Conservation (phyloP, 2,888 invertebrate species). For the Sthenelais limicola region DNA sequence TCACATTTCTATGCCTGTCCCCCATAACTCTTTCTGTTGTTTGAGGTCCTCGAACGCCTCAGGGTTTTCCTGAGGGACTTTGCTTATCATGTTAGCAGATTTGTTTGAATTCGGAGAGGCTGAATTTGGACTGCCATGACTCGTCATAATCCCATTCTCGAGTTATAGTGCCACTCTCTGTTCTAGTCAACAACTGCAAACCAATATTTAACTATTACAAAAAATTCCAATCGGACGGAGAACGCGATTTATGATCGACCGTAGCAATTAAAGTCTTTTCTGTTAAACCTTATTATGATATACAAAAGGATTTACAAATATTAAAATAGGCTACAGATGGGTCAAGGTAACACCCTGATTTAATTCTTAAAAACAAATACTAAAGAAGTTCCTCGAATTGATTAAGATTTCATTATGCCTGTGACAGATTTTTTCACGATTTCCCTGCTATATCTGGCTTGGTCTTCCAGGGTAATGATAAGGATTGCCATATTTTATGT, state of each 20-base stretch:
- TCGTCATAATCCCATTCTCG: slow-evolving; percentile 73
- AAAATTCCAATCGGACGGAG: neutral
- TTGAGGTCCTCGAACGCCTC: slow-evolving; percentile 97
- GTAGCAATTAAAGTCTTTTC: too few species aligned
- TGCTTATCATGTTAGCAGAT: slow-evolving; percentile 76
- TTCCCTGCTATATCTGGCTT: too few species aligned
- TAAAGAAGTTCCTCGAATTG: too few species aligned
- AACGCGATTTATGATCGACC: too few species aligned
- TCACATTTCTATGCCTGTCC: slow-evolving; percentile 93
- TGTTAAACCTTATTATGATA: too few species aligned
- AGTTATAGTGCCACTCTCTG: slow-evolving; percentile 72
- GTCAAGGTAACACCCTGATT: neutral
- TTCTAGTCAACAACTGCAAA: slow-evolving; percentile 65
- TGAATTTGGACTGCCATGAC: slow-evolving; percentile 81
- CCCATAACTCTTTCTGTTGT: slow-evolving; percentile 99
- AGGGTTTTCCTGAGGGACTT: slow-evolving; percentile 79
- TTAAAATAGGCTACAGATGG: too few species aligned
- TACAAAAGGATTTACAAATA: too few species aligned
- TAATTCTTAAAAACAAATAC: too few species aligned
- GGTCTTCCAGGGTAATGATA: too few species aligned
- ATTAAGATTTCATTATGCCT: too few species aligned
- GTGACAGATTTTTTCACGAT: too few species aligned
- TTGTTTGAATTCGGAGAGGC: slow-evolving; percentile 74
- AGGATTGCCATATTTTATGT: too few species aligned
- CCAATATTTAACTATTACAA: neutral